phyloP scores from a whole-genome alignment of 2,113 vertebrate genomes.

The Balaeniceps rex region DNA sequence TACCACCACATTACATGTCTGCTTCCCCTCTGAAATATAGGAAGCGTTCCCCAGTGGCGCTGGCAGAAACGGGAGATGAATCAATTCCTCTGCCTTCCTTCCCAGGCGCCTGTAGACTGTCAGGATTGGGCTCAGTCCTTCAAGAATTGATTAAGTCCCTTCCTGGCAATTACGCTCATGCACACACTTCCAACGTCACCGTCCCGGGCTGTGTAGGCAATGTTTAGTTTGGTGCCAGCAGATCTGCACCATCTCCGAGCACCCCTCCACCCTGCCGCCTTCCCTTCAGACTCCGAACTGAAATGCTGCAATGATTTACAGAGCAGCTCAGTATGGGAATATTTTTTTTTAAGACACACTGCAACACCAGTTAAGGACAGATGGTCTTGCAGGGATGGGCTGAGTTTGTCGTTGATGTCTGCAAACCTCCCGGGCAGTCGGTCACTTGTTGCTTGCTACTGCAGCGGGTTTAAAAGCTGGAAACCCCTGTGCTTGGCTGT shows the following conservation, averaged over 20 bases:
- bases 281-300: not conserved
- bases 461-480: not conserved
- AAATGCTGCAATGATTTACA: not conserved
- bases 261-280: too few species aligned
- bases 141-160: not conserved
- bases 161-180: not conserved
- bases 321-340: not conserved
- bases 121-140: not conserved
- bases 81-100: not conserved
- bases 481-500: not conserved
- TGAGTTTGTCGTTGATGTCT: not conserved
- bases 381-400: not conserved
- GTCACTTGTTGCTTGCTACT: not conserved
- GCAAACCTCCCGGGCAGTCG: not conserved
- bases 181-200: not conserved
- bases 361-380: not conserved
- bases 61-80: not conserved
- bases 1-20: not conserved
- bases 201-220: not conserved
- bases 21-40: not conserved
- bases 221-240: not conserved
- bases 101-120: accelerated
- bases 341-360: not conserved
- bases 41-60: not conserved
- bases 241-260: too few species aligned